These are phyloP conservation scores for Halcyon smyrnensis DNA, from an alignment of 2,797 vertebrate species.

Conservation along the genomic window DNA sequence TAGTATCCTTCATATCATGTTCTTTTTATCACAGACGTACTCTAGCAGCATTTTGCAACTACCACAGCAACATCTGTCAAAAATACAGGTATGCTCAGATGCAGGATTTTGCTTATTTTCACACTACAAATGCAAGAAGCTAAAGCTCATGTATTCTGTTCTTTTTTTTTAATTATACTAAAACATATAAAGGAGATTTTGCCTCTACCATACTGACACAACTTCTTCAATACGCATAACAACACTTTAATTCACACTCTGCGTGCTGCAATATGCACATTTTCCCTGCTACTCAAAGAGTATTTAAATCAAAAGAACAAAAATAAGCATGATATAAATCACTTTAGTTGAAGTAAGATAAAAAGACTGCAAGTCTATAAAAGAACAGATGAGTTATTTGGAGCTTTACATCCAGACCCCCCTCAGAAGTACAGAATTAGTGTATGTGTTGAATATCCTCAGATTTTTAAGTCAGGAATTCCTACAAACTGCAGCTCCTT, in stretches of 20 bases:
- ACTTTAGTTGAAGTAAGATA: background rate
- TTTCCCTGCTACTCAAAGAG: background rate
- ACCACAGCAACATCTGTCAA: background rate
- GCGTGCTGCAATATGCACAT: accelerated
- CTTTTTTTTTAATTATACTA: background rate
- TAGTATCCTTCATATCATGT: background rate
- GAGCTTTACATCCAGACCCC: background rate
- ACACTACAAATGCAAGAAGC: background rate
- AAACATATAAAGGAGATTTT: background rate
- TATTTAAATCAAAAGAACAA: background rate
- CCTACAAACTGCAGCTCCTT: background rate
- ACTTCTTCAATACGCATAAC: background rate
- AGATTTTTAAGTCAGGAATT: background rate
- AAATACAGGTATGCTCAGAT: background rate
- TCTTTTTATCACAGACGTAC: background rate
- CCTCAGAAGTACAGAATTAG: background rate
- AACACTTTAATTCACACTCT: background rate
- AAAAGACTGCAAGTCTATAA: background rate
- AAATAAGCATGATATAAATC: background rate
- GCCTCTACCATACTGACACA: background rate
- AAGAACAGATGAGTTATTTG: background rate
- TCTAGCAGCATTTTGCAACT: background rate
- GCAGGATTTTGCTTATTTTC: background rate
- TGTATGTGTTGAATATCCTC: background rate
- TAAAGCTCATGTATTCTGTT: background rate